Base-by-base conservation (phyloP, 2,888 invertebrate genomes). In the Linnaemya vulpina region DNA sequence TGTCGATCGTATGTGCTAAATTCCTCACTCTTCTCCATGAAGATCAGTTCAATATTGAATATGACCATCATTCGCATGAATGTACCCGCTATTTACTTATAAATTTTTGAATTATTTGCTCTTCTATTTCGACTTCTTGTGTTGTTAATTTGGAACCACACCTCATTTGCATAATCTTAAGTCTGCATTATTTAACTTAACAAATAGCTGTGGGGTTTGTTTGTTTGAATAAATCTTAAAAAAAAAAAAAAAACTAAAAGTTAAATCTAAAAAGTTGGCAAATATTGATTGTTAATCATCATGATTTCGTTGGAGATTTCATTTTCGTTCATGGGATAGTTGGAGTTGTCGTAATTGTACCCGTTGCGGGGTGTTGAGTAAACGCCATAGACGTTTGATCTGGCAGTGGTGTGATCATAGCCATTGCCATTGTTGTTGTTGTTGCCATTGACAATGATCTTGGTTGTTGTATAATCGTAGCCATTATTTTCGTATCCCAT, bases 1-100 rank as follows among this genome's bases (percentile, higher is more conserved):
- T 62, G 30, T 76, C 79, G 67, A 73, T 55, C 84, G 73, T 84
- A 82, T 70, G 35, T 38, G 63, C 63, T 76, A 70, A 84, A 75
- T 38, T 63, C n/a, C n/a, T n/a, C 35, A 70, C 25, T 20, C 43
- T 58, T 40, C 46, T 4, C 7, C 1, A 40, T 49, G 11, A 49
- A 49, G 20, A 58, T 65, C 38, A 63, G 43, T 13, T 58, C 65
- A 9, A 67, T 62, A 53, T 20, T 79, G 30, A 71, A 62, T 30
- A 30, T 46, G 38, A 43, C 51, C 30, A 13, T 53, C 8, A 67
- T 80, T 49, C 35, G n/a, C 25, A 58, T 67, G 60, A 20, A n/a
- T 20, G 3, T 53, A 13, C 25, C 0, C 17, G 20, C 20, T n/a
- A 17, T 22, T 55, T 51, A 53, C 11, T 35, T 22, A 17, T 17